Base-by-base conservation (phyloP, 2,888 invertebrate genomes). In the Corbicula japonica region DNA sequence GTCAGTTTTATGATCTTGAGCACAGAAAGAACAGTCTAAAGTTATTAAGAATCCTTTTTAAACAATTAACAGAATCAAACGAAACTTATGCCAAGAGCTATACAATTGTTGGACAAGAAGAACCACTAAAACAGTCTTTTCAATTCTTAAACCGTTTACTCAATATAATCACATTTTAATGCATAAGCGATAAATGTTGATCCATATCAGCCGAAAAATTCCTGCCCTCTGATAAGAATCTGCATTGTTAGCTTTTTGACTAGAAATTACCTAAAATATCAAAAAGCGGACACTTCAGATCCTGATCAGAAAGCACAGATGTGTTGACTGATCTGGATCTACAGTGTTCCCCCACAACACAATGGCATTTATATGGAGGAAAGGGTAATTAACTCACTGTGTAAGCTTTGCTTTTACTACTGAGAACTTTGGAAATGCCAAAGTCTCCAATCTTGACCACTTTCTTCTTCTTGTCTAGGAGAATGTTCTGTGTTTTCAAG, bases 381-480 rank as follows among this genome's bases (percentile, higher is more conserved):
- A n/a, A n/a, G n/a, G n/a, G n/a, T n/a, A n/a, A n/a, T n/a, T n/a
- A n/a, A 90, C 92, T 90, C 81, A 94, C 94, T 3, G 94, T 94
- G 76, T 93, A 93, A 1, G 94, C 94, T 79, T 94, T 94, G 78
- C 94, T 94, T 86, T 94, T 94, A 63, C 95, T 96, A 63, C 95
- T 96, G 68, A 96, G 93, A 90, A 96, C 95, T 94, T 96, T 97
- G 0, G 97, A 97, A 84, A 97, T 96, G 28, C 97, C 97, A 93
- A 97, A 97, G 91, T 97, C 97, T 0, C 97, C 96, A 84, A 97
- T 96, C 94, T 97, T 97, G 0, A 97, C 95, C 12, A 96, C 94
- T 78, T 96, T 94, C 2, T 95, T 95, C 84, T 95, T 94, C 83
- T 95, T 94, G 62, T 97, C 96, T 60, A 96, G 95, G 85, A 97